These are phyloP conservation scores for Odontesthes bonariensis DNA, from an alignment of 2,113 vertebrate species.

Conservation along the genomic window DNA sequence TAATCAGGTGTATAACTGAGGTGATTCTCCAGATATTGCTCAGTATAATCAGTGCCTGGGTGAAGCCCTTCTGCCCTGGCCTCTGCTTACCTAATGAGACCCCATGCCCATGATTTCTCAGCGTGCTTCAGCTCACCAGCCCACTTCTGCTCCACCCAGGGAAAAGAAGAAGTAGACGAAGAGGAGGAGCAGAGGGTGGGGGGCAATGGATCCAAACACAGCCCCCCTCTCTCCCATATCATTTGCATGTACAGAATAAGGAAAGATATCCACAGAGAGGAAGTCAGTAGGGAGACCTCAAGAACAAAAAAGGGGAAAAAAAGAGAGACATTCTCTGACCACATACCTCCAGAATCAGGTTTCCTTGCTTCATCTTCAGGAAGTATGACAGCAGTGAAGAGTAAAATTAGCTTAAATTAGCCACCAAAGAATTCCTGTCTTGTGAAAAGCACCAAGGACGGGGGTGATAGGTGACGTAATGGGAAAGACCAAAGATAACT, in stretches of 20 bases:
- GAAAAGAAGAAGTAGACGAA: constrained; percentile 59
- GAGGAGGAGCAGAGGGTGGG: constrained; percentile 36
- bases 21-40: constrained; percentile 65
- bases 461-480: constrained; percentile 65
- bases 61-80: constrained; percentile 72
- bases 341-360: constrained; percentile 49
- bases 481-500: neutral
- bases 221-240: constrained; percentile 48
- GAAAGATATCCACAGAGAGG: constrained; percentile 69
- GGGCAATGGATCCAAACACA: constrained; percentile 52
- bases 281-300: constrained; percentile 61
- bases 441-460: constrained; percentile 27
- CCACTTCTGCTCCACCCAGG: constrained; percentile 64
- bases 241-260: constrained; percentile 78
- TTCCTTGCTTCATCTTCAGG: constrained; percentile 50
- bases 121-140: constrained; percentile 64
- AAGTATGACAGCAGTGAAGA: constrained; percentile 62
- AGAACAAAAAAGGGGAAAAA: constrained; percentile 34
- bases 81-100: constrained; percentile 85
- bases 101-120: constrained; percentile 75
- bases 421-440: constrained; percentile 73
- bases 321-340: constrained; percentile 54
- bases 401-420: constrained; percentile 66
- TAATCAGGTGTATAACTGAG: constrained; percentile 60
- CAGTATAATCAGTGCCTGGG: constrained; percentile 75